Evolutionary conservation across 53 echinoderm and acorn worm genomes (phyloP), one percentile per base, ranked within the genome.

Genomic region (Crossaster papposus): DNA sequence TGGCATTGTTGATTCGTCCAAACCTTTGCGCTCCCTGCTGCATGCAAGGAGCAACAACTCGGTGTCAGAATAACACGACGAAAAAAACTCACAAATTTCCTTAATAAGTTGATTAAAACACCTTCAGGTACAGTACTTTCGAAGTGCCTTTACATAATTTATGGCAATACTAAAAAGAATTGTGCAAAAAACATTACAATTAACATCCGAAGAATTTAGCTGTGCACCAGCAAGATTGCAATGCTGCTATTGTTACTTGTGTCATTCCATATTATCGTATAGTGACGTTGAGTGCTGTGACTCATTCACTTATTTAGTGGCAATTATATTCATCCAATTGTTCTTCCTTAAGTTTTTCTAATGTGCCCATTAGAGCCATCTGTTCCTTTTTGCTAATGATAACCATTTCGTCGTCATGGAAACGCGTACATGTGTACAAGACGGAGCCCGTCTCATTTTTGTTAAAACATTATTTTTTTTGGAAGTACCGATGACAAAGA

Each of bases 1-100:
- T 77, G 76, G 87, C 87, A 77, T 87, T 77, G 87, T 85, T 73
- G 50, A 85, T 85, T 85, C 32, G 51, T 53, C 73, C 50, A 30
- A n/a, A 15, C 44, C 44, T 51, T 22, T 70, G 20, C 36, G 30
- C 51, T 23, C 14, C 37, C 37, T 68, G 24, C 28, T 65, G 14
- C 38, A 32, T 1, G 55, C 15, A 55, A 62, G 80, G 54, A 80
- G 14, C 62, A 34, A 34, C 80, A 14, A 54, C 62, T 31, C 51
- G 33, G 26, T 52, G 51, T 54, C 44, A 62, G 31, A 30, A 32
- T 18, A 4, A 80, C 80, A 34, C 26, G 15, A n/a, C 44, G 30
- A 2, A 31, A 14, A 54, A 31, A 62, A n/a, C n/a, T 2, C 51
- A 23, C 44, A 2, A 24, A 51, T 50, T 44, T 35, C 9, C 9